These are phyloP conservation scores for Proteles cristata DNA, from an alignment of 2,113 vertebrate species.

Conservation along the genomic window DNA sequence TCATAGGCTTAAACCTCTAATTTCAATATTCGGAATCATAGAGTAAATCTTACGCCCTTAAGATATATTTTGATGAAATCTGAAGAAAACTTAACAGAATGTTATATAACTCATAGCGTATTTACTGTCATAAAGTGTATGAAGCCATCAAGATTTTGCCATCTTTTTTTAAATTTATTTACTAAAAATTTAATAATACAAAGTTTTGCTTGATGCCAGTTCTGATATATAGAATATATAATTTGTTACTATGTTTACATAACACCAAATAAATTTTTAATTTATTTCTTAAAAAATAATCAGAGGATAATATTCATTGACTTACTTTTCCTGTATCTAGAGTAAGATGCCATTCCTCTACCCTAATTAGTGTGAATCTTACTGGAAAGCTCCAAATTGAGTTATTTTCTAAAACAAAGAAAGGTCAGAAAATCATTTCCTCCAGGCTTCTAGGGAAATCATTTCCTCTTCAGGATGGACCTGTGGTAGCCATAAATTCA, in stretches of 20 bases:
- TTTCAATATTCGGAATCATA: background rate
- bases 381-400: background rate
- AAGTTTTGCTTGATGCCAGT: background rate
- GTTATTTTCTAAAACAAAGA: slow-evolving; percentile 48
- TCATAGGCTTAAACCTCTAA: slow-evolving; percentile 1
- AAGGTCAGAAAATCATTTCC: background rate
- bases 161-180: background rate
- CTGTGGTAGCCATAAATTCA: background rate
- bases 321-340: background rate
- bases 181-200: background rate
- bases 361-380: background rate
- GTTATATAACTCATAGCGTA: background rate
- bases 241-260: background rate
- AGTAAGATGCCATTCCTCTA: background rate
- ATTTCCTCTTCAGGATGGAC: background rate
- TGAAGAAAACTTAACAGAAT: slow-evolving; percentile 17
- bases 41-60: background rate
- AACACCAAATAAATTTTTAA: slow-evolving; percentile 34
- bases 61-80: slow-evolving; percentile 12
- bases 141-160: background rate
- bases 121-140: slow-evolving; percentile 8
- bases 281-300: slow-evolving; percentile 49
- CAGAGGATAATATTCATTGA: background rate
- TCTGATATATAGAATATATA: background rate
- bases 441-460: background rate